Conservation (phyloP, 2,888 invertebrate genomes). For the Plebejus anna region DNA sequence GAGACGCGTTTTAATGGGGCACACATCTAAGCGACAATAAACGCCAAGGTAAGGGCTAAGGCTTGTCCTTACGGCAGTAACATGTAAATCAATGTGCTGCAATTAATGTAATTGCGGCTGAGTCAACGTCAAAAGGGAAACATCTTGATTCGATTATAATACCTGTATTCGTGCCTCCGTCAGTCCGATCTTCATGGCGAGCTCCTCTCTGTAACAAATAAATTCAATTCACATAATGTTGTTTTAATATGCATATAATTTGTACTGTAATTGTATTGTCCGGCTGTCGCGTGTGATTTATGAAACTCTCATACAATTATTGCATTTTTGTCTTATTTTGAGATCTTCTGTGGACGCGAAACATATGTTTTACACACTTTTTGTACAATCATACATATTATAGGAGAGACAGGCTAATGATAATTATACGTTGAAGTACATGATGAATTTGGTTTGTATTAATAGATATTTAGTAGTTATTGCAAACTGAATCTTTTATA, state of each 20-base stretch:
- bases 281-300: slow-evolving; percentile 13
- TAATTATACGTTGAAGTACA: no score
- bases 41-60: not conserved
- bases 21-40: not conserved
- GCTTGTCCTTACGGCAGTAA: not conserved
- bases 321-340: slow-evolving; percentile 3
- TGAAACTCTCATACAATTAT: slow-evolving; percentile 1
- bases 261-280: slow-evolving; percentile 7
- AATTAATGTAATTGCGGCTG: slow-evolving; percentile 36
- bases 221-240: slow-evolving; percentile 34
- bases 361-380: not conserved
- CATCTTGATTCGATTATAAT: slow-evolving; percentile 49
- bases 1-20: not conserved
- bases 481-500: no score
- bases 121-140: slow-evolving; percentile 34
- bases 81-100: slow-evolving; percentile 18
- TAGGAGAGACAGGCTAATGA: not conserved
- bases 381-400: not conserved
- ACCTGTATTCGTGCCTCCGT: slow-evolving; percentile 98
- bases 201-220: slow-evolving; percentile 90
- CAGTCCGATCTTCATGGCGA: slow-evolving; percentile 96
- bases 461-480: no score
- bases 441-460: no score
- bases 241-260: slow-evolving; percentile 26
- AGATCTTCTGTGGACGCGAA: not conserved